Evolutionary conservation across 2,888 invertebrate genomes (phyloP).

Genomic region (Eumerus sabulonum): DNA sequence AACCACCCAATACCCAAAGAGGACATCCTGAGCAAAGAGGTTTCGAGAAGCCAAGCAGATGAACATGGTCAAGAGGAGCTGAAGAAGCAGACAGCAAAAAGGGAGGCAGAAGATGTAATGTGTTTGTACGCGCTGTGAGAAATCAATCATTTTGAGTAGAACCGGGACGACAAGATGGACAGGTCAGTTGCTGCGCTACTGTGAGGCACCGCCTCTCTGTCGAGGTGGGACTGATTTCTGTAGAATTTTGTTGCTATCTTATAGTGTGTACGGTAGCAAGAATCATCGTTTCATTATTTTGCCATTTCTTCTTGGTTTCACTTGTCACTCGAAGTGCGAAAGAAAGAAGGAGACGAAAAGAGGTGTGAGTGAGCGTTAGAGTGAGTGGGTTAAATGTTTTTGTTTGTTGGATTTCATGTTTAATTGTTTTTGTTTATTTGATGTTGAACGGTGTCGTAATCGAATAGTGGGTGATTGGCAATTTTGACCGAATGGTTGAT

Average conservation of each 20-base stretch:
- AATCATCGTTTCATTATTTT: slow-evolving; percentile 34
- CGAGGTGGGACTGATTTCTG: slow-evolving; percentile 35
- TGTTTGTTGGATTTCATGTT: background rate
- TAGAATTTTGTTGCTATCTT: slow-evolving; percentile 16
- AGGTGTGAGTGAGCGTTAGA: background rate
- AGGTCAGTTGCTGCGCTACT: slow-evolving; percentile 52
- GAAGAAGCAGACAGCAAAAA: background rate
- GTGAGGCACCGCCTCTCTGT: slow-evolving; percentile 55
- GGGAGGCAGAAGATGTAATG: background rate
- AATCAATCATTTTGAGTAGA: slow-evolving; percentile 66
- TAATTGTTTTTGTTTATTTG: slow-evolving; percentile 27
- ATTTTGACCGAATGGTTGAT: background rate
- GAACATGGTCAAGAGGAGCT: background rate
- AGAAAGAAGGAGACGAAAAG: slow-evolving; percentile 8
- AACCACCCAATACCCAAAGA: background rate
- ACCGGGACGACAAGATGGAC: slow-evolving; percentile 47
- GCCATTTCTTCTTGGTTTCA: slow-evolving; percentile 22
- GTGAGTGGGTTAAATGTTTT: slow-evolving; percentile 12
- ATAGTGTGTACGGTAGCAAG: slow-evolving; percentile 1
- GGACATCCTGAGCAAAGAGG: no score
- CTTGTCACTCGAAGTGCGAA: background rate
- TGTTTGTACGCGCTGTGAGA: slow-evolving; percentile 13
- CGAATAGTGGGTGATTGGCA: background rate
- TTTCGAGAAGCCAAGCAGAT: no score
- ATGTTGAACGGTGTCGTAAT: background rate